These are phyloP conservation scores for Pogonus chalceus DNA, from an alignment of 1,140 invertebrate genomes.

Conservation along the genomic window DNA sequence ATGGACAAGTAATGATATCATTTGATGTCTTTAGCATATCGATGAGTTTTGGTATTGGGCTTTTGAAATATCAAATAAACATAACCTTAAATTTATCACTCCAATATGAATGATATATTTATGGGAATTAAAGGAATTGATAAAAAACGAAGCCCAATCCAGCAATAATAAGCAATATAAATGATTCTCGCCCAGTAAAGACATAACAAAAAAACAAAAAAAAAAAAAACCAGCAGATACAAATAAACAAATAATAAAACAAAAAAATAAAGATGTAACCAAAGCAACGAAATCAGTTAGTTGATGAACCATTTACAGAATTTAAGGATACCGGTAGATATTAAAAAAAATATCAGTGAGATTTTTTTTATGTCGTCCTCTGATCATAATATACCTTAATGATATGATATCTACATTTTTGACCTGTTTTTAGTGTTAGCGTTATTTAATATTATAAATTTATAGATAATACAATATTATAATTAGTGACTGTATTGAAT, in stretches of 20 bases:
- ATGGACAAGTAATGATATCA: neutral
- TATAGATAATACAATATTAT: slow-evolving; percentile 1
- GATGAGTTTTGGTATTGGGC: no score
- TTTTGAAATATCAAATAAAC: neutral
- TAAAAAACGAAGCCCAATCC: neutral
- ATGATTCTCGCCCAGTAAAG: neutral
- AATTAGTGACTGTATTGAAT: neutral
- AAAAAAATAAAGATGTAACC: neutral
- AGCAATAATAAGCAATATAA: slow-evolving; percentile 4
- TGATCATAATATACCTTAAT: neutral
- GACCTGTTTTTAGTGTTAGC: neutral
- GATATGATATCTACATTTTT: neutral
- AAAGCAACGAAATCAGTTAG: neutral
- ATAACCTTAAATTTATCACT: neutral
- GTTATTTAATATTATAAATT: neutral
- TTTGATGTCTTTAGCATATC: no score
- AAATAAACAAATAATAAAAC: neutral
- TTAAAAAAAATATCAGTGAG: neutral
- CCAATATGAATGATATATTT: neutral
- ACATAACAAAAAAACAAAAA: neutral
- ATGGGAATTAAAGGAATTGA: neutral
- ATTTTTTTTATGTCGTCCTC: neutral
- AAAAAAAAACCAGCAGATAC: neutral
- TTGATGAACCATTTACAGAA: no score
- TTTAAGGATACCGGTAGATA: neutral